phyloP scores from a whole-genome alignment of 1,140 invertebrate species.

The Yoshiicerus persimilis region DNA sequence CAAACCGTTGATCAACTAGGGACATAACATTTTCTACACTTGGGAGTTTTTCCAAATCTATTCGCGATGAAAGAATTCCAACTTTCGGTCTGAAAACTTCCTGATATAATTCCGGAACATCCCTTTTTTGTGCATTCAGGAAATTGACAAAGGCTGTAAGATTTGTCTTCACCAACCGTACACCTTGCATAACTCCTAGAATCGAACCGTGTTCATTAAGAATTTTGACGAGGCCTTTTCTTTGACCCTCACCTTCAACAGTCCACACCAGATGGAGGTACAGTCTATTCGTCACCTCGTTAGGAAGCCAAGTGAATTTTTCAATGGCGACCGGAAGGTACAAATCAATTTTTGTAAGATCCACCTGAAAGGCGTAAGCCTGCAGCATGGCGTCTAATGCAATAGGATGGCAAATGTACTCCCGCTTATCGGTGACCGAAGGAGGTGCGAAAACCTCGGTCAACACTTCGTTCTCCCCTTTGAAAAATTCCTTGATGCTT shows the following conservation, averaged over 20 bases:
- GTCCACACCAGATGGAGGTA: neutral
- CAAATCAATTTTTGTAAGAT: neutral
- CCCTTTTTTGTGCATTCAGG: neutral
- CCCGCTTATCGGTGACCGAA: neutral
- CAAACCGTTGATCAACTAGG: neutral
- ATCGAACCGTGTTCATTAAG: neutral
- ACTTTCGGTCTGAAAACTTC: slow-evolving; percentile 5
- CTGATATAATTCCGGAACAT: slow-evolving; percentile 20
- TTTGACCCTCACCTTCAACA: neutral
- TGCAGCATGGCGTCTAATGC: slow-evolving; percentile 33
- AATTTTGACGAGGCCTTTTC: neutral
- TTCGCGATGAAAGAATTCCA: neutral
- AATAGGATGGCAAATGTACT: slow-evolving; percentile 38
- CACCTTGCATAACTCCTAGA: slow-evolving; percentile 15
- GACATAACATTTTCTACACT: neutral
- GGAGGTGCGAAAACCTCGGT: neutral
- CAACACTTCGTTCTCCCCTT: neutral
- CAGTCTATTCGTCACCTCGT: neutral
- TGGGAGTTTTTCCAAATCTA: neutral
- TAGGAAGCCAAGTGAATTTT: slow-evolving; percentile 35
- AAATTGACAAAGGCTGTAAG: neutral
- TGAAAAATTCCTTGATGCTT: slow-evolving; percentile 14
- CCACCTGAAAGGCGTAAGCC: neutral
- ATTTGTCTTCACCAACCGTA: neutral
- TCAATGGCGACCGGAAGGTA: slow-evolving; percentile 32